These are phyloP conservation scores for Drosophila seguyi DNA, from an alignment of 1,140 invertebrate species.

Conservation along the genomic window DNA sequence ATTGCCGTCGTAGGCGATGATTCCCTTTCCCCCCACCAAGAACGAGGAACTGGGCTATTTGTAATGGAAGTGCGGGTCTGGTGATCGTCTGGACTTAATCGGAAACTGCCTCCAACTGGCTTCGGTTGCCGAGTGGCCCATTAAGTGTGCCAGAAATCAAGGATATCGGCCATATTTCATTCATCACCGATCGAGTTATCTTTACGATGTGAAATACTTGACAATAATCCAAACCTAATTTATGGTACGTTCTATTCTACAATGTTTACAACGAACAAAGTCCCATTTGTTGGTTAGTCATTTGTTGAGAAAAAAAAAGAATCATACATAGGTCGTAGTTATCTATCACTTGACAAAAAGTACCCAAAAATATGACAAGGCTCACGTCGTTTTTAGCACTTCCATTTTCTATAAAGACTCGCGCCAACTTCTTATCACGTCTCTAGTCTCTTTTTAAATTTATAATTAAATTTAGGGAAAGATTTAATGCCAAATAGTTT, in stretches of 20 bases:
- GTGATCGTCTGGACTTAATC: conserved; percentile 5
- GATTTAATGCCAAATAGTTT: conserved; percentile 19
- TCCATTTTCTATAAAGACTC: conserved; percentile 11
- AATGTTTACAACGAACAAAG: conserved; percentile 12
- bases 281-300: conserved; percentile 11
- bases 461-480: conserved; percentile 26
- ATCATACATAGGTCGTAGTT: neutral
- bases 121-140: conserved; percentile 1
- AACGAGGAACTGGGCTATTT: neutral
- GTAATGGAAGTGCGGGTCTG: conserved; percentile 14
- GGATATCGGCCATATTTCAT: conserved; percentile 18
- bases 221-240: neutral
- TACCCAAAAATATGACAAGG: conserved; percentile 18
- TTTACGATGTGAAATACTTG: conserved; percentile 23
- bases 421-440: conserved; percentile 10
- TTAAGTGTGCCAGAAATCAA: conserved; percentile 13
- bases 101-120: neutral
- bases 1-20: conserved; percentile 14
- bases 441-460: conserved; percentile 4
- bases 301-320: neutral
- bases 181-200: conserved; percentile 12
- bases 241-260: conserved; percentile 10
- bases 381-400: conserved; percentile 13
- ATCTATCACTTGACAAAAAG: conserved; percentile 9
- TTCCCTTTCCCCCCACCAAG: neutral